Base-by-base conservation (phyloP, 2,113 vertebrate genomes). In the Etheostoma spectabile region DNA sequence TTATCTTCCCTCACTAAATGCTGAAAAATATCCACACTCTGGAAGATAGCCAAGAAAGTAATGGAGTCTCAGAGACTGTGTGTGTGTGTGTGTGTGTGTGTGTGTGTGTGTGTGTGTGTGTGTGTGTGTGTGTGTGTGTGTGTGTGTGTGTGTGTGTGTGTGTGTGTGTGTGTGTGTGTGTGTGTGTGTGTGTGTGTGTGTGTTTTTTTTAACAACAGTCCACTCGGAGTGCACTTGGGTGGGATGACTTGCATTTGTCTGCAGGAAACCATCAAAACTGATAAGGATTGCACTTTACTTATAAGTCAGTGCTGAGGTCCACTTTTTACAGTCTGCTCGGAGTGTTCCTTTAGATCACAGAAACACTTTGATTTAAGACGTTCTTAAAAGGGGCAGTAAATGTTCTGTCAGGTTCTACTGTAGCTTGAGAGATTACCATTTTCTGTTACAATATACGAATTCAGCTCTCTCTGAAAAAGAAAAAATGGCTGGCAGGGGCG, bases 211-310 rank as follows among this genome's bases (percentile, higher is more conserved):
- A n/a, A 75, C 51, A 71, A 69, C 77, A 15, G 79, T 62, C 78
- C 76, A 63, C 82, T 89, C 6, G 22, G 79, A 81, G 77, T 80
- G 82, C 87, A 83, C 87, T 89, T 85, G 89, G 83, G 73, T 78
- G 88, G 84, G 78, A 83, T 89, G 86, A 90, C 89, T 90, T 81
- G 80, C 88, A 87, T 79, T 81, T 80, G 77, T 92, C 71, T 84
- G 77, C 87, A 83, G 80, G 73, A 87, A 88, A 83, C 64, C 80
- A 83, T 83, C 66, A 85, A 73, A 91, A 90, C 85, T 64, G 77
- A 89, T 81, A 77, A 84, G 79, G 85, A 69, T 48, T 72, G 86
- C 88, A 85, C 90, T 89, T 91, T 81, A 82, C 71, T 77, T 52
- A 8, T 1, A 49, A 42, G 69, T 38, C 52, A 1, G 12, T 71